A percentile compares a stretch with the other conserved stretches of the same genome.
These are phyloP conservation scores for Equus przewalskii DNA, from an alignment of 2,113 vertebrate species.

Conservation along the genomic window DNA sequence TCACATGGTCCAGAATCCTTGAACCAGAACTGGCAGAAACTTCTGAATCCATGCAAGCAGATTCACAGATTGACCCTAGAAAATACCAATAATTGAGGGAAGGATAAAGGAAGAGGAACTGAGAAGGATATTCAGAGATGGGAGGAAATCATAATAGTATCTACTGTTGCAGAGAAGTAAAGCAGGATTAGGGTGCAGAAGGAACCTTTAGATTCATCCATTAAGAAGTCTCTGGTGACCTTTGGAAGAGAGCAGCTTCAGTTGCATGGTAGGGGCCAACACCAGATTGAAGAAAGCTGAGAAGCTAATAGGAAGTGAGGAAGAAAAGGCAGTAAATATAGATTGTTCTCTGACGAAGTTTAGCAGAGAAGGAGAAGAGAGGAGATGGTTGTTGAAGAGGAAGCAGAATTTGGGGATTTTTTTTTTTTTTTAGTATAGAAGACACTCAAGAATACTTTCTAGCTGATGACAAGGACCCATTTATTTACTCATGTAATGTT, in stretches of 20 bases:
- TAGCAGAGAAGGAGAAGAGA: background rate
- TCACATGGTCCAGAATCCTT: conserved; percentile 42
- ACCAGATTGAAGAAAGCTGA: background rate
- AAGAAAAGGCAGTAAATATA: background rate
- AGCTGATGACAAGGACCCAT: conserved; percentile 23
- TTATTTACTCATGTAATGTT: conserved; percentile 5
- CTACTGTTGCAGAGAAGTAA: background rate
- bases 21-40: conserved; percentile 26
- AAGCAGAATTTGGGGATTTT: background rate
- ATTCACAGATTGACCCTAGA: conserved; percentile 34
- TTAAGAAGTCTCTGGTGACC: conserved; percentile 12
- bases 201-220: background rate
- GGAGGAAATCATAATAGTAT: background rate
- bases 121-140: conserved; percentile 15
- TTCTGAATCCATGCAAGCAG: conserved; percentile 37
- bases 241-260: conserved; percentile 11
- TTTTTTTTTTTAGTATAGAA: background rate
- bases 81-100: conserved; percentile 31
- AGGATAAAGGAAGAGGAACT: conserved; percentile 40
- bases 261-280: background rate
- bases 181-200: background rate
- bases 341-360: background rate
- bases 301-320: background rate
- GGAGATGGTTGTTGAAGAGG: background rate
- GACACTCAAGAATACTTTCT: conserved; percentile 29